Base-by-base conservation (phyloP, 2,888 invertebrate genomes). In the Dynastes grantii region DNA sequence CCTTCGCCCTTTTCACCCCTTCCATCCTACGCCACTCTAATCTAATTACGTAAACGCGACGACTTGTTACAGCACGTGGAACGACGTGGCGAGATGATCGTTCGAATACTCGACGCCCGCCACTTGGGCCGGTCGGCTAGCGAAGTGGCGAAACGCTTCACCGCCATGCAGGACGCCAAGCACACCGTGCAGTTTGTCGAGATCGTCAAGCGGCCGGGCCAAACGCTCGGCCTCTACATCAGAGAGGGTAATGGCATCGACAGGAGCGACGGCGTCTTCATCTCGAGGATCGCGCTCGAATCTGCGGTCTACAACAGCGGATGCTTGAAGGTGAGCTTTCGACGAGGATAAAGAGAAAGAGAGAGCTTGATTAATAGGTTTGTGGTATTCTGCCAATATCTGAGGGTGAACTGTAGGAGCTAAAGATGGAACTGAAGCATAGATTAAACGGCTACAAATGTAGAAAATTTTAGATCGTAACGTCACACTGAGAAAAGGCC, bases 191-290 rank as follows among this genome's bases (percentile, higher is more conserved):
- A 96, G 88, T 93, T 98, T 87, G 98, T 99, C 84, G 99, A 99
- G 90, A 98, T 99, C 86, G 98, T 99, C 83, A 99, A 99, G 90
- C 93, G 98, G 85, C 99, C 99, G 0, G 99, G 99, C 13, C 99
- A 99, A 90, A 98, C 98, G 49, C 91, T 99, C 81, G 99, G 99
- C 63, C 92, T 99, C 80, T 99, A 99, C 89, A 98, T 99, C 86
- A 93, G 98, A 58, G 99, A 99, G 92, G 98, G 99, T n/a, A 98
- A 99, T 87, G 99, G 98, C n/a, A 93, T 96, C 76, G 97, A 97
- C 85, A 93, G 98, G 80, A 94, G 94, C 67, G 98, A 98, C 86
- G 99, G 99, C 65, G 99, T 99, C 80, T 99, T 99, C 91, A 98
- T 99, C 89, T 99, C 99, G 8, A 91, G 96, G 85, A 96, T 97